A percentile compares a stretch with the other conserved stretches of the same genome.
These are phyloP conservation scores for Paraescarpia echinospica DNA, from an alignment of 1,140 invertebrate species.

Conservation along the genomic window DNA sequence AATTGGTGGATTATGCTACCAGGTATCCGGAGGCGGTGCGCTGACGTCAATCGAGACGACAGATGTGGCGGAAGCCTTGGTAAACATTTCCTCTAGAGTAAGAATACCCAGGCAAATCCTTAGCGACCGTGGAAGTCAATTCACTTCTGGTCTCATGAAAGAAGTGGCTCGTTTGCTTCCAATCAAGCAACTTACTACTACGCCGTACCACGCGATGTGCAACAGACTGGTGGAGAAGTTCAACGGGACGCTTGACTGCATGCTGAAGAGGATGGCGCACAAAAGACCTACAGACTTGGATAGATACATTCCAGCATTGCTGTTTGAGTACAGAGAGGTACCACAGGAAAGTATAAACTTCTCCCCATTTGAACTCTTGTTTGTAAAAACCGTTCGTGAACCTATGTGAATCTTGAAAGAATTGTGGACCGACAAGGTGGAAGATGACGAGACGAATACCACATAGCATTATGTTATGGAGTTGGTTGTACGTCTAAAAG, in stretches of 20 bases:
- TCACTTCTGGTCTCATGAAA: too few relatives aligned
- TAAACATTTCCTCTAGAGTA: conserved; percentile 23
- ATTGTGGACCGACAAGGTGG: too few relatives aligned
- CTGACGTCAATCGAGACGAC: not conserved
- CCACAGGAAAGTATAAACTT: conserved; percentile 33
- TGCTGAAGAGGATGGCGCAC: conserved; percentile 28
- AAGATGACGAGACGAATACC: too few relatives aligned
- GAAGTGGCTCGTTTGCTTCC: too few relatives aligned
- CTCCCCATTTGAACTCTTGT: conserved; percentile 43
- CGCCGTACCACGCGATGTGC: too few relatives aligned
- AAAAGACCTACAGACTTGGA: conserved; percentile 27
- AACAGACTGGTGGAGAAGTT: too few relatives aligned
- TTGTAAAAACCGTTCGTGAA: conserved; percentile 39
- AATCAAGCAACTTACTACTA: too few relatives aligned
- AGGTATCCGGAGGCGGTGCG: not conserved
- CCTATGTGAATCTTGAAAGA: conserved; percentile 40
- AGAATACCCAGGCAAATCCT: conserved; percentile 22
- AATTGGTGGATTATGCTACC: too few relatives aligned
- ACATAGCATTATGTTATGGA: conserved; percentile 38
- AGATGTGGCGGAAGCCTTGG: too few relatives aligned
- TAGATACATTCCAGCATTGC: conserved; percentile 18
- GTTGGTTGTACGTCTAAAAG: conserved; percentile 30
- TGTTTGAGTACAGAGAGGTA: conserved; percentile 28
- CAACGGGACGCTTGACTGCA: conserved; percentile 20
- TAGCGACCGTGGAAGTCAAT: conserved; percentile 23